Conservation (phyloP, 2,888 invertebrate species). For the Caradrina kadenii region DNA sequence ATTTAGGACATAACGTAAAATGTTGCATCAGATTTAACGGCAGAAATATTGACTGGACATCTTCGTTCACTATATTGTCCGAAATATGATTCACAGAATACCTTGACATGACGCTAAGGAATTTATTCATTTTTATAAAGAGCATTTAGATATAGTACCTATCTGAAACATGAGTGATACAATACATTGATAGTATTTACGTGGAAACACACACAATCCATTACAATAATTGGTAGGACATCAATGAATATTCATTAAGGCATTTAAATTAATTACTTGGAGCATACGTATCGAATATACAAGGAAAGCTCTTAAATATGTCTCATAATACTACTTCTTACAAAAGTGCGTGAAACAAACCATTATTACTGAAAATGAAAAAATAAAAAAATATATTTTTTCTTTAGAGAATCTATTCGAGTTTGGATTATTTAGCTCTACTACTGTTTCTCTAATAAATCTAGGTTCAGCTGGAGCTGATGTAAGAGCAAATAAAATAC, state of each 20-base stretch:
- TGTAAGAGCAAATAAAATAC: no score
- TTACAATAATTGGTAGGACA: neutral
- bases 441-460: no score
- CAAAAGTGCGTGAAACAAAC: no score
- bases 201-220: neutral
- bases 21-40: slow-evolving; percentile 29
- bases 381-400: no score
- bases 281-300: neutral
- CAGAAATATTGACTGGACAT: slow-evolving; percentile 17
- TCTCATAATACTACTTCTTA: no score
- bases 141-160: neutral
- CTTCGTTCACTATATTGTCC: neutral
- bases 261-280: neutral
- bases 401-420: no score
- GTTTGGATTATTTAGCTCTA: no score
- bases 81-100: neutral
- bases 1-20: slow-evolving; percentile 18
- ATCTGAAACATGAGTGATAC: neutral
- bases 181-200: neutral
- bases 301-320: neutral
- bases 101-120: neutral
- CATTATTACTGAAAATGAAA: no score
- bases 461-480: no score
- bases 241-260: neutral
- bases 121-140: slow-evolving; percentile 6